Base-by-base conservation (phyloP, 1,140 invertebrate genomes). In the Drosophila elegans region DNA sequence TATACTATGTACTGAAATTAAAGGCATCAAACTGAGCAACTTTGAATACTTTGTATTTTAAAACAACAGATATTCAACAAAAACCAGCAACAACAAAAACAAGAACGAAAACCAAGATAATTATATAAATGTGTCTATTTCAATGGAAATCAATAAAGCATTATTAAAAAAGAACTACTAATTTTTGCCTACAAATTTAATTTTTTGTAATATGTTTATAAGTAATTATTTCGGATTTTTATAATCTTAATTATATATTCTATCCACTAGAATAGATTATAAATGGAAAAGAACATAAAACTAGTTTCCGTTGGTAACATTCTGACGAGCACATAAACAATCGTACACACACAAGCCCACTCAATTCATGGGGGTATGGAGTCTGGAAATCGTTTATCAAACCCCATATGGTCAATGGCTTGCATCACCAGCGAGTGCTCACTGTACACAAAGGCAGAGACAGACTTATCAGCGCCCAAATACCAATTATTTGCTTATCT, bases 1-100 rank as follows among this genome's bases (percentile, higher is more conserved):
- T 84, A 89, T 78, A 89, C 84, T 89, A 89, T 89, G 84, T 89
- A 89, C 73, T 89, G 84, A 89, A 86, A 83, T 88, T 83, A 72
- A 83, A 82, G 85, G 78, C 80, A 86, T 80, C 69, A 55, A 64
- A 67, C 55, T 71, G 72, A 82, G 71, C 39, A 78, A 83, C 74
- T 88, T 89, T 83, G 80, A 84, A 89, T 89, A 89, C 77, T 89
- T 89, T 86, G 83, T 86, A 86, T 86, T 88, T 88, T 74, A 74
- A 77, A 86, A 73, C 55, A 59, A 57, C 57, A 74, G 36, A 73
- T 73, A 81, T 66, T 69, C 60, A 74, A 67, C 25, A 69, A 63
- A 63, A 69, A 57, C 42, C 16, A 81, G 63, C 77, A 69, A 66
- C 46, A 38, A 63, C 49, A 54, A 48, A 64, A 55, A 48, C 25